These are phyloP conservation scores for Pterostichus niger DNA, from an alignment of 2,888 invertebrate genomes.

Conservation along the genomic window DNA sequence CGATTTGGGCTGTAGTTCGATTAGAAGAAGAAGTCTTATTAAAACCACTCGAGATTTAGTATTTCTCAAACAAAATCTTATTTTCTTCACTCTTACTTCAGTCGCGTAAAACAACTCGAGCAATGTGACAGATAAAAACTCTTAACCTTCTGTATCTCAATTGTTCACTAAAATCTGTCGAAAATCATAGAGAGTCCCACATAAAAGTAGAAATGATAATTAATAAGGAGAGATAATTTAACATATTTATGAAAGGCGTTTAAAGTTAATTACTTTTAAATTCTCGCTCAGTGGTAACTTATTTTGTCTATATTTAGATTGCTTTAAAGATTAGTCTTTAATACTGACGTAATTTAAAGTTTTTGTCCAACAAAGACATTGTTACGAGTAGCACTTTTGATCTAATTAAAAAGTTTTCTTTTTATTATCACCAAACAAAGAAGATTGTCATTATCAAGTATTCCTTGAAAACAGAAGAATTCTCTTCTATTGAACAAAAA, in stretches of 20 bases:
- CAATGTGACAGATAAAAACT: too few species aligned
- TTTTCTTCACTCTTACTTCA: too few species aligned
- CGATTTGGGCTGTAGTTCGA: too few species aligned
- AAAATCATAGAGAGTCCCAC: too few species aligned
- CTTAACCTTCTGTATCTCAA: too few species aligned
- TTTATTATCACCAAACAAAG: constrained; percentile 49
- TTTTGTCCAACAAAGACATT: constrained; percentile 41
- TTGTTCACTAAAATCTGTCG: too few species aligned
- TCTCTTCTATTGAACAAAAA: constrained; percentile 43
- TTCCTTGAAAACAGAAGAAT: constrained; percentile 34
- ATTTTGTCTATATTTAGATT: too few species aligned
- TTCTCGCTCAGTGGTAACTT: neutral
- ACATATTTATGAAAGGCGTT: neutral
- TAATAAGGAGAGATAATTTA: neutral
- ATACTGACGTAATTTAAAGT: constrained; percentile 46
- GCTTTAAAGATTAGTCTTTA: constrained; percentile 36
- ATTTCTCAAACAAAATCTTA: too few species aligned
- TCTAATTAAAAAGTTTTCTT: constrained; percentile 58
- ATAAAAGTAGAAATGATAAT: neutral
- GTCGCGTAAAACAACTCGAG: too few species aligned
- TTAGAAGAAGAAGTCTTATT: too few species aligned
- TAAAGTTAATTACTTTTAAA: constrained; percentile 13
- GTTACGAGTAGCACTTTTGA: constrained; percentile 41
- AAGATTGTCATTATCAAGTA: constrained; percentile 51
- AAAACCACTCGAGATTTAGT: too few species aligned